Conservation (phyloP, 2,888 invertebrate species). For the Mesoligia furuncula region DNA sequence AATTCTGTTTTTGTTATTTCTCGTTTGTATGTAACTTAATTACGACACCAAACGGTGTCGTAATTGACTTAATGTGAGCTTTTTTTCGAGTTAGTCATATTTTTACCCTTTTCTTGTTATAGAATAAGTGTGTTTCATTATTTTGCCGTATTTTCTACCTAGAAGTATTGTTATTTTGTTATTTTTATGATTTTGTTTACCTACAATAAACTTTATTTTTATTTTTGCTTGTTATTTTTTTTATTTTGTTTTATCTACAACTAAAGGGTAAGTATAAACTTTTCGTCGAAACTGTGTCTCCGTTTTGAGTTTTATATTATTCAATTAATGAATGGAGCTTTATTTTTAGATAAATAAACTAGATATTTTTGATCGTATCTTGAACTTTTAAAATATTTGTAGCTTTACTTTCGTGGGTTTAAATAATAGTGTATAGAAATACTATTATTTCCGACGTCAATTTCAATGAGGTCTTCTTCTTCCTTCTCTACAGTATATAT, state of each 20-base stretch:
- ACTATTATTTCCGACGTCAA: not conserved
- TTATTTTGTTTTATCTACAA: conserved; percentile 30
- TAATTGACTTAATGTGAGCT: not conserved
- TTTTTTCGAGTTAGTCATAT: conserved; percentile 7
- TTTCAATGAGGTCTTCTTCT: not conserved
- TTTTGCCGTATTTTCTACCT: not conserved
- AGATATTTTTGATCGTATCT: not conserved
- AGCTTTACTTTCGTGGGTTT: not conserved
- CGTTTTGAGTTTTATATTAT: not conserved
- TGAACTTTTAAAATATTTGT: not conserved
- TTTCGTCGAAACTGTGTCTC: not conserved
- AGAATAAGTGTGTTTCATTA: conserved; percentile 6
- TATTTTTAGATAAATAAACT: not conserved
- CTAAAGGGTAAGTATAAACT: conserved; percentile 38
- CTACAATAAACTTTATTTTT: conserved; percentile 51
- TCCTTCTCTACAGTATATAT: not conserved
- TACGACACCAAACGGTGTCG: no score
- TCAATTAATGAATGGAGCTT: not conserved
- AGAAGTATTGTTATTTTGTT: conserved; percentile 4
- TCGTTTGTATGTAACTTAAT: not conserved
- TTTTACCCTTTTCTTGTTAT: not conserved
- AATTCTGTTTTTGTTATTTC: not conserved
- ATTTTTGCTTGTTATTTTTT: conserved; percentile 52
- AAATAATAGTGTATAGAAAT: not conserved
- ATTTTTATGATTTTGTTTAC: conserved; percentile 36